Conservation (phyloP, 2,888 invertebrate genomes). For the Rhingia campestris region DNA sequence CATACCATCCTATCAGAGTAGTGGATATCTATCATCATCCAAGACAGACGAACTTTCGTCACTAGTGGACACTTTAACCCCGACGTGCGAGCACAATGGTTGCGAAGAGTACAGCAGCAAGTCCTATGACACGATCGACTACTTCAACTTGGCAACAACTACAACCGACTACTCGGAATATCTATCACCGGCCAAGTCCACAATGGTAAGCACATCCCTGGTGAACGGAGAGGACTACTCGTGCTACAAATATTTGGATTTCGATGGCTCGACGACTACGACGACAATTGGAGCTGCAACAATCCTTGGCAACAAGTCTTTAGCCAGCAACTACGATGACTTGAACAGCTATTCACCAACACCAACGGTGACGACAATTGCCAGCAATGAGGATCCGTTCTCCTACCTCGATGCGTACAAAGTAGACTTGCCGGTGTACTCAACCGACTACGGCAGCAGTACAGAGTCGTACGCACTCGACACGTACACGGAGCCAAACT, state of each 20-base stretch:
- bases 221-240: constrained; percentile 31
- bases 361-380: constrained; percentile 60
- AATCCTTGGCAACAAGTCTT: not conserved
- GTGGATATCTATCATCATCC: constrained; percentile 12
- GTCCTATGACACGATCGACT: constrained; percentile 53
- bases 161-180: constrained; percentile 67
- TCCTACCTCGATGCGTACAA: constrained; percentile 65
- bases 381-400: constrained; percentile 64
- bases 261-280: constrained; percentile 45
- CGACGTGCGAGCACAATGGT: constrained; percentile 51
- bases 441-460: constrained; percentile 46
- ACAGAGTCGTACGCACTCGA: constrained; percentile 43
- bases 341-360: constrained; percentile 60
- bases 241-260: constrained; percentile 44
- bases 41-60: constrained; percentile 1
- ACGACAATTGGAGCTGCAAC: constrained; percentile 22
- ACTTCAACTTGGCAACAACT: constrained; percentile 49
- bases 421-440: constrained; percentile 60
- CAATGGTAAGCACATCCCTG: constrained; percentile 33
- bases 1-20: constrained; percentile 38
- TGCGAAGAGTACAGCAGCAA: constrained; percentile 40
- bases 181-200: constrained; percentile 40
- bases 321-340: constrained; percentile 37
- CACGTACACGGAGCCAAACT: constrained; percentile 61
- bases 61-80: constrained; percentile 30